phyloP scores from a whole-genome alignment of 1,140 invertebrate species.

The Maniola jurtina region DNA sequence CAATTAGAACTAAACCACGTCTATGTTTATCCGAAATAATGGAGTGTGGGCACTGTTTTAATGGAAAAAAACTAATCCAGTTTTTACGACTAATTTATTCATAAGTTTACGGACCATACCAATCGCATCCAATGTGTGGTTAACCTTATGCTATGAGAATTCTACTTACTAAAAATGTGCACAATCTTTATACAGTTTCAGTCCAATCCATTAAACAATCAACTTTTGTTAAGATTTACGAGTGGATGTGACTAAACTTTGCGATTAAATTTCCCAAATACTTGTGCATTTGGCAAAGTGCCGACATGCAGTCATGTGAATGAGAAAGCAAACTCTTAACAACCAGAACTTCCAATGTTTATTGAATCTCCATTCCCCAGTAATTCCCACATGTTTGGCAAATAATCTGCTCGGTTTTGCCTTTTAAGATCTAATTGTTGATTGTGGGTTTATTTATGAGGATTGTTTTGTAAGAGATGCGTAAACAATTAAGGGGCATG shows the following conservation, averaged over 20 bases:
- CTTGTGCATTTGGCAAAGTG: slow-evolving; percentile 29
- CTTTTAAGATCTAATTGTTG: slow-evolving; percentile 6
- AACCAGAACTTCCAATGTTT: slow-evolving; percentile 17
- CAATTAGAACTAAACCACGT: no score
- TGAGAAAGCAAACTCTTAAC: slow-evolving; percentile 13
- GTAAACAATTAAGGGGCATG: no score
- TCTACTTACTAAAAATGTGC: neutral
- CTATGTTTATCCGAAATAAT: no score
- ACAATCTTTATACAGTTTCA: neutral
- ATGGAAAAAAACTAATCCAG: no score
- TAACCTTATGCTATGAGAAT: no score
- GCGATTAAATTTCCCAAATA: slow-evolving; percentile 29
- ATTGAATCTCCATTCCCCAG: slow-evolving; percentile 14
- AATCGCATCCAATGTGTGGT: no score
- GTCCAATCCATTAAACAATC: neutral
- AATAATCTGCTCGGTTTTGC: slow-evolving; percentile 1
- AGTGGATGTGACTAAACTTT: slow-evolving; percentile 22
- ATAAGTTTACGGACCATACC: no score
- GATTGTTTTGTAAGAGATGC: no score
- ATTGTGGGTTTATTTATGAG: neutral
- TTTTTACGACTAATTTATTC: no score
- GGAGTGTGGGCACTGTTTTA: no score
- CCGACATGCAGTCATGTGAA: slow-evolving; percentile 18
- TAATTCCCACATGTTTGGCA: slow-evolving; percentile 8
- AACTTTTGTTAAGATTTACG: neutral